Base-by-base conservation (phyloP, 1,140 invertebrate genomes). In the Apis laboriosa region DNA sequence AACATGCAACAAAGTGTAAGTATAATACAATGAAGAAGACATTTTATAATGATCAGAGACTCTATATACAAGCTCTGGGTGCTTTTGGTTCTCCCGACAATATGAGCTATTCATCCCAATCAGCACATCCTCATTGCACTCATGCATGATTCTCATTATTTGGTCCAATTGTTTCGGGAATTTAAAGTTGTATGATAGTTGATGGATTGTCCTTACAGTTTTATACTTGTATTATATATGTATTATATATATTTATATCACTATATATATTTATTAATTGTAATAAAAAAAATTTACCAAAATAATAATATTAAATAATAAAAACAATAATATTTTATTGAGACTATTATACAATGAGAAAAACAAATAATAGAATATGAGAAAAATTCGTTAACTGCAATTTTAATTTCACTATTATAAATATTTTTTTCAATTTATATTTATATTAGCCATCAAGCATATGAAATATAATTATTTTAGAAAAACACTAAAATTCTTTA, bases 61-160 rank as follows among this genome's bases (percentile, higher is more conserved):
- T 84, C 85, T 88, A 84, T 86, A 90, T 84, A 87, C 90, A 90
- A 87, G 87, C 88, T 90, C 83, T 85, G 84, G 84, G 73, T 89
- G 87, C 89, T 91, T 91, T 92, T 90, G 91, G 88, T 86, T 90
- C 89, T 86, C 86, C 83, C 88, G 91, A 92, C 91, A 92, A 92
- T 91, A 86, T 82, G 84, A 92, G 87, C 91, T 90, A 93, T 92
- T 93, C 92, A 87, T 91, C 90, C 90, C 90, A 93, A 93, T 93
- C 92, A 92, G 92, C 87, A 93, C 92, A 93, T 93, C 92, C 92
- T 93, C 92, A 92, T 92, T 92, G 90, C 89, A 87, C 88, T 87
- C 89, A 72, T 80, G 89, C 89, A 91, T 89, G 89, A 92, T 92
- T 92, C 90, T 92, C 90, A 92, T 92, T 91, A 91, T 77, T 88